A percentile compares a stretch with the other conserved stretches of the same genome.
Conservation (phyloP, 2,113 vertebrate species). For the Ageneiosus marmoratus region DNA sequence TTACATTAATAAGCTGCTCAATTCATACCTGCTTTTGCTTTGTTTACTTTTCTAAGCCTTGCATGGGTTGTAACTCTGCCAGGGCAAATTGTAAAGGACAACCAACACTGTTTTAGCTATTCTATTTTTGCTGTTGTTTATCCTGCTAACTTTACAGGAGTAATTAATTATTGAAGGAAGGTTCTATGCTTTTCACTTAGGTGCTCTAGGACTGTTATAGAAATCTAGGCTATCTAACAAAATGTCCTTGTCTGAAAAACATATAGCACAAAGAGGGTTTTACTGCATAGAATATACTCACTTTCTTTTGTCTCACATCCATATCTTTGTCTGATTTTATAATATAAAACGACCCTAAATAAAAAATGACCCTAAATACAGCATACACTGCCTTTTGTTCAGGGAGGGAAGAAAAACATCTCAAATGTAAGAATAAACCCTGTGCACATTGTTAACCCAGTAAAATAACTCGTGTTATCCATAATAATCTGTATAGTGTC, state of each 20-base stretch:
- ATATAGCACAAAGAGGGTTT: background rate
- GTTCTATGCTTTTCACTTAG: background rate
- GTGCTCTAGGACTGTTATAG: background rate
- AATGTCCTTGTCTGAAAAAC: background rate
- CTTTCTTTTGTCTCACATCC: background rate
- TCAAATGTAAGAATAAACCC: background rate
- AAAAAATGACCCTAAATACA: background rate
- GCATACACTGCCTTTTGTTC: background rate
- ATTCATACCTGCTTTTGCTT: background rate
- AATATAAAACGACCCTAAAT: background rate
- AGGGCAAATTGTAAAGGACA: conserved; percentile 51
- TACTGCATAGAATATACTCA: background rate
- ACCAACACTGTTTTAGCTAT: conserved; percentile 51
- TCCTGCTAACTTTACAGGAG: conserved; percentile 54
- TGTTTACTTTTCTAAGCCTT: background rate
- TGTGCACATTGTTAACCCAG: background rate
- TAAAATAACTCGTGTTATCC: too few relatives aligned
- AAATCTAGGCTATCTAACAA: background rate
- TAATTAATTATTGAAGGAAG: conserved; percentile 29
- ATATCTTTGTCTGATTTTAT: too few relatives aligned
- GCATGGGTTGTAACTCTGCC: background rate
- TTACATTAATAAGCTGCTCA: background rate
- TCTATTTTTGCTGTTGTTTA: conserved; percentile 61
- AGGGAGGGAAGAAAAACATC: background rate
- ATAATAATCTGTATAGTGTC: too few relatives aligned